Conservation (phyloP, 2,113 vertebrate genomes). For the Bos indicus region DNA sequence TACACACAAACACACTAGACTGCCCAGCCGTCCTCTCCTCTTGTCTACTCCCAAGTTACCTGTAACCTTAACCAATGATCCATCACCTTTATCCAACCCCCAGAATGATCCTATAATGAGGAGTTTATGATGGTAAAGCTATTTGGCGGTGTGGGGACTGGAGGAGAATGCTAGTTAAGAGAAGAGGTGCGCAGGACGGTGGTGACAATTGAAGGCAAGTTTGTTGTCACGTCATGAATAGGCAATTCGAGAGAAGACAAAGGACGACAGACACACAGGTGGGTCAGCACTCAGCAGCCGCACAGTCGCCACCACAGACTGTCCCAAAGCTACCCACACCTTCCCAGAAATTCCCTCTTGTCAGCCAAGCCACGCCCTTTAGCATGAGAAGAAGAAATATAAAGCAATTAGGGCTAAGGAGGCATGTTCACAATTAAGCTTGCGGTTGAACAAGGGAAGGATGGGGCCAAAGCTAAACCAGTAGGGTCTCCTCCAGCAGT, state of each 20-base stretch:
- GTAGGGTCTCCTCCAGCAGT: not conserved
- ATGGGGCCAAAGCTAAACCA: not conserved
- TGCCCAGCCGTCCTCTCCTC: not conserved
- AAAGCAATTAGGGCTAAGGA: constrained; percentile 7
- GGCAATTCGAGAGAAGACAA: not conserved
- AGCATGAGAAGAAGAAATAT: not conserved
- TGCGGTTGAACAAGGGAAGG: not conserved
- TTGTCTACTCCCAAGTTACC: not conserved
- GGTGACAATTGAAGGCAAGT: not conserved
- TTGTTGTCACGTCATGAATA: not conserved
- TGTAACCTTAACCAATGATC: not conserved
- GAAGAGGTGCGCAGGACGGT: not conserved
- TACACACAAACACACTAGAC: not conserved
- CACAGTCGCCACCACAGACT: not conserved
- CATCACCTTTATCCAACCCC: not conserved
- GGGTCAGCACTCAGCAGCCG: not conserved
- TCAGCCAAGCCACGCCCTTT: not conserved
- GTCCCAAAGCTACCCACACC: not conserved
- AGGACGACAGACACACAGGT: not conserved
- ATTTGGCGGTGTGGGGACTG: accelerated
- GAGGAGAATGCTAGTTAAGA: not conserved
- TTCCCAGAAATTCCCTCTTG: not conserved
- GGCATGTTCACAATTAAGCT: not conserved
- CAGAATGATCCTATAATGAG: not conserved
- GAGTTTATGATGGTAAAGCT: not conserved